A percentile compares a stretch with the other conserved stretches of the same genome.
Conservation (phyloP, 35 echinoderm and acorn worm genomes). For the Eucidaris tribuloides region DNA sequence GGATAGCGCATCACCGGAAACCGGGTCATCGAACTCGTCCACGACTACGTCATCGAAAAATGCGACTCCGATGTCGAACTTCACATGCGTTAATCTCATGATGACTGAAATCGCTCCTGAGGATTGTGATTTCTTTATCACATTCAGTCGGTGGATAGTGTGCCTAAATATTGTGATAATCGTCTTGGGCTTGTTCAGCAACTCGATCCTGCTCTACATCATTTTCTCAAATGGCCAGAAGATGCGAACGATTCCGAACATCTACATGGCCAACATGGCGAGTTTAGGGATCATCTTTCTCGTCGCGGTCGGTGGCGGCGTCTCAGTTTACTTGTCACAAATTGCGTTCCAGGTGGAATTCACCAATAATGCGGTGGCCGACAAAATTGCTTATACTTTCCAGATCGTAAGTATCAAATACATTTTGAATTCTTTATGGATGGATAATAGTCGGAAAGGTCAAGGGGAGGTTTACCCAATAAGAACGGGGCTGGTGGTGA, state of each 20-base stretch:
- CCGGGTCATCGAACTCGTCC: too few species aligned
- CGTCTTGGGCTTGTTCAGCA: not conserved
- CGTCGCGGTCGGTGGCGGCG: not conserved
- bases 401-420: conserved; percentile 1
- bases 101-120: not conserved
- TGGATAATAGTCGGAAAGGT: too few species aligned
- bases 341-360: not conserved
- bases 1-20: too few species aligned
- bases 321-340: not conserved
- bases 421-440: too few species aligned
- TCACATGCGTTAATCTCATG: not conserved
- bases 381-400: not conserved
- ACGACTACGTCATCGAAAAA: not conserved
- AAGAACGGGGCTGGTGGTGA: too few species aligned
- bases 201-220: not conserved
- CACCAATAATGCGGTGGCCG: not conserved
- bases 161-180: not conserved
- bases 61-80: not conserved
- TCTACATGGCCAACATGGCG: conserved; percentile 13
- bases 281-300: not conserved
- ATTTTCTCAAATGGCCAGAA: not conserved
- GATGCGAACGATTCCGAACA: conserved; percentile 9
- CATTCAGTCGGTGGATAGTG: too few species aligned
- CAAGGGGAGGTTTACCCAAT: too few species aligned
- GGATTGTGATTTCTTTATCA: conserved; percentile 3